These are phyloP conservation scores for Harlomillsia oculata DNA, from an alignment of 1,140 invertebrate genomes.

Conservation along the genomic window DNA sequence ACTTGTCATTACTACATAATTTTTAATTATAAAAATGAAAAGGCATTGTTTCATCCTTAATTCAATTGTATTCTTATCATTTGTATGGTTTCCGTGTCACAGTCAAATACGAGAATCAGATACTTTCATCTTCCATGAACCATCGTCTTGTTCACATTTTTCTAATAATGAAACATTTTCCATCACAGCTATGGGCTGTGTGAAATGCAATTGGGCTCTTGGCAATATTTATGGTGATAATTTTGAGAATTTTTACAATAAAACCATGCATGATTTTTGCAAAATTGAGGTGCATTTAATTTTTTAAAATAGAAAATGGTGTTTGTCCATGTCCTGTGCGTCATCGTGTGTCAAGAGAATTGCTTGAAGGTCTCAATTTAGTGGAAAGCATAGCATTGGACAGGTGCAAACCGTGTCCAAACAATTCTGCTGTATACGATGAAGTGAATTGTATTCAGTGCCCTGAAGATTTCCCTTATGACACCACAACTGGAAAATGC, in stretches of 20 bases:
- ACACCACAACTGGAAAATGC: constrained; percentile 33
- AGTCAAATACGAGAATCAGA: constrained; percentile 1
- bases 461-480: constrained; percentile 3
- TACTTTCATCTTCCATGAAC: neutral
- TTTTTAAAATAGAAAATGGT: neutral
- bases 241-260: neutral
- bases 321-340: neutral
- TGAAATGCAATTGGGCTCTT: neutral
- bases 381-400: neutral
- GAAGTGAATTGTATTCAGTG: constrained; percentile 41
- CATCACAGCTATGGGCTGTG: neutral
- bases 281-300: neutral
- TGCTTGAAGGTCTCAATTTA: neutral
- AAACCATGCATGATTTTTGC: neutral
- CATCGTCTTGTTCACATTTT: neutral
- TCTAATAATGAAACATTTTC: constrained; percentile 6
- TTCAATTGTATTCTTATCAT: no score
- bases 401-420: constrained; percentile 14
- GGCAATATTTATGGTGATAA: neutral
- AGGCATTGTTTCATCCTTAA: no score
- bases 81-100: no score
- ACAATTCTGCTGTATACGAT: constrained; percentile 33
- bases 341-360: neutral
- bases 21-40: no score
- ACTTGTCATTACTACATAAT: no score